Base-by-base conservation (phyloP, 2,797 vertebrate genomes). In the Mus spretus region DNA sequence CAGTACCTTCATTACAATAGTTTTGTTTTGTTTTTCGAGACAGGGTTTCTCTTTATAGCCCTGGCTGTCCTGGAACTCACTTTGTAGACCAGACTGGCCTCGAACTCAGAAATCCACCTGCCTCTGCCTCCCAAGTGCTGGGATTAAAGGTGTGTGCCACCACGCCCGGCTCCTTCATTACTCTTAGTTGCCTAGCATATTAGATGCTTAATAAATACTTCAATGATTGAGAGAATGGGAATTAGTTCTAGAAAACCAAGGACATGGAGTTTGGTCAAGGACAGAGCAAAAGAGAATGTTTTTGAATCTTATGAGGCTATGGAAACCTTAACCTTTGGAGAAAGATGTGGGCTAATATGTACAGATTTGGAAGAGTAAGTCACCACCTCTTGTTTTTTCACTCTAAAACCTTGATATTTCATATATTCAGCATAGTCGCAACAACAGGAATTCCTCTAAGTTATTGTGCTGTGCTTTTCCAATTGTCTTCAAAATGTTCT, bases 251-350 rank as follows among this genome's bases (percentile, higher is more conserved):
- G 61, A 94, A 90, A 19, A 82, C 31, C 17, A 28, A 87, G 59
- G 24, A 63, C 63, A 12, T 86, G 37, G 37, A 28, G 15, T 84
- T 84, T 94, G 89, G 19, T 55, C 28, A 93, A 65, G 61, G 57
- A 85, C 53, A 96, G 28, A 88, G 82, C 37, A 55, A 85, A 89
- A 34, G 63, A 89, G 55, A 92, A 90, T 34, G 24, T n/a, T 28
- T 87, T 87, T 72, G 79, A 65, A 85, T 19, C 8, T 67, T 78
- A 1, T 79, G 50, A 40, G 10, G 77, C 7, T 67, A 89, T 50
- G 44, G 61, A 63, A 67, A 11, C 40, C 40, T 34, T 65, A 34
- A 19, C 28, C 37, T 67, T 31, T 67, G 2, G 28, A 19, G 53
- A 17, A 70, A 84, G 91, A 75, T 77, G 6, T 70, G 11, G 47